Evolutionary conservation across 2,888 invertebrate genomes (phyloP), one percentile per base, ranked within the genome.

Genomic region (Abrostola triplasia): DNA sequence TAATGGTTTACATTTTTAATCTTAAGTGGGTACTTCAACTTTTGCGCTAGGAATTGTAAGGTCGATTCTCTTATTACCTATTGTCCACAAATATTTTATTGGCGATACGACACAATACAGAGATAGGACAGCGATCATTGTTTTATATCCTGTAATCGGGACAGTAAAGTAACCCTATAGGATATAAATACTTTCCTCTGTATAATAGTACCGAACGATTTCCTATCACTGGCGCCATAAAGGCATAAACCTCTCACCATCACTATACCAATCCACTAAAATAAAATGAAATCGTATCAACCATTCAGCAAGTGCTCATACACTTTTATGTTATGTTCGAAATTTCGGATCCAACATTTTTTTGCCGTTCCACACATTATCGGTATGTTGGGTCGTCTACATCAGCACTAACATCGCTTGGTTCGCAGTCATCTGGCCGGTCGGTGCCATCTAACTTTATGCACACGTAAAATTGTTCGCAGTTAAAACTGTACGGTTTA

Each of bases 401-500:
- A 44, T 10, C 36, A 13, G n/a, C 57, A n/a, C 51, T 71, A 49
- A 59, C 11, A 8, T 0, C 12, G 6, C 49, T 35, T 47, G 57
- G 41, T 58, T 9, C 57, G 59, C 49, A 69, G 59, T 60, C 74
- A 51, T 59, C 47, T 49, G 56, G 42, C 36, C 63, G 54, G 56
- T 54, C 55, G n/a, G 13, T 13, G 47, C 50, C 24, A 53, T 54
- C 44, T 48, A 72, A 74, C 64, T 73, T 72, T 72, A 73, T 72
- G 69, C 36, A 49, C 56, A 64, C 64, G 64, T 64, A 64, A 59
- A 67, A 36, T 50, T 52, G 51, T 63, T 73, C 62, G 57, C 59
- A 59, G 70, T 64, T 57, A 57, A 59, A 48, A 53, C 70, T 57
- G 42, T 36, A 72, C 60, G 74, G 57, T 73, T 67, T 73, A 68